These are phyloP conservation scores for Catajapyx aquilonaris DNA, from an alignment of 1,140 invertebrate species.

Conservation along the genomic window DNA sequence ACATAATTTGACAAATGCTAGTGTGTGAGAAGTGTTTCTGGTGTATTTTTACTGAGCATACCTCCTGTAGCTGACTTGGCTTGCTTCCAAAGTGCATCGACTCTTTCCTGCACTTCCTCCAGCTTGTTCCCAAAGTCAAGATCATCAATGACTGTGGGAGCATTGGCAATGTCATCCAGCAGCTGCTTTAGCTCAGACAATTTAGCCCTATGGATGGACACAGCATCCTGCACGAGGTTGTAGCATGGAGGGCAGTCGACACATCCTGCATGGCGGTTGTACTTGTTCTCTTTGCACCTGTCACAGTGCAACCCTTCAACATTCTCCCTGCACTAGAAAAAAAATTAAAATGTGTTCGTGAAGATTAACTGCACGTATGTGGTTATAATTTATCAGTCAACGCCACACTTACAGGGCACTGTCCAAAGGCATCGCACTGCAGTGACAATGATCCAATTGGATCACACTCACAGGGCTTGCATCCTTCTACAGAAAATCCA, in stretches of 20 bases:
- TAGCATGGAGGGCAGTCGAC: constrained; percentile 83
- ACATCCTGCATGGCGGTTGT: constrained; percentile 62
- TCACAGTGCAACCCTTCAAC: constrained; percentile 81
- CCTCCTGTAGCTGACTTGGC: constrained; percentile 40
- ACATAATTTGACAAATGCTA: neutral
- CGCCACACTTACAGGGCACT: constrained; percentile 43
- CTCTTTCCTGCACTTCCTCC: constrained; percentile 41
- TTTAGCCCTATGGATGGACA: constrained; percentile 54
- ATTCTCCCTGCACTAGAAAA: constrained; percentile 51
- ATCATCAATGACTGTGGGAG: constrained; percentile 63
- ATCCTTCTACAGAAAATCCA: constrained; percentile 70
- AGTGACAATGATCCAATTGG: constrained; percentile 58
- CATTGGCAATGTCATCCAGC: constrained; percentile 40
- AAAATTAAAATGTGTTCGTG: neutral
- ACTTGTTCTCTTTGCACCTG: constrained; percentile 81
- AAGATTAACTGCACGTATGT: neutral
- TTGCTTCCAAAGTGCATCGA: constrained; percentile 43
- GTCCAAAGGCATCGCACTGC: constrained; percentile 61
- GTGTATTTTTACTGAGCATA: constrained; percentile 11
- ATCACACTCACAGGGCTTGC: constrained; percentile 72
- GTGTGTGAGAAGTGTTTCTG: neutral
- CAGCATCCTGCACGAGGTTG: constrained; percentile 72
- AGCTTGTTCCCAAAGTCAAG: constrained; percentile 59
- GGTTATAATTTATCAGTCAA: neutral
- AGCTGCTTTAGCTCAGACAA: constrained; percentile 46